These are phyloP conservation scores for Peromyscus eremicus DNA, from an alignment of 2,797 vertebrate species.

Conservation along the genomic window DNA sequence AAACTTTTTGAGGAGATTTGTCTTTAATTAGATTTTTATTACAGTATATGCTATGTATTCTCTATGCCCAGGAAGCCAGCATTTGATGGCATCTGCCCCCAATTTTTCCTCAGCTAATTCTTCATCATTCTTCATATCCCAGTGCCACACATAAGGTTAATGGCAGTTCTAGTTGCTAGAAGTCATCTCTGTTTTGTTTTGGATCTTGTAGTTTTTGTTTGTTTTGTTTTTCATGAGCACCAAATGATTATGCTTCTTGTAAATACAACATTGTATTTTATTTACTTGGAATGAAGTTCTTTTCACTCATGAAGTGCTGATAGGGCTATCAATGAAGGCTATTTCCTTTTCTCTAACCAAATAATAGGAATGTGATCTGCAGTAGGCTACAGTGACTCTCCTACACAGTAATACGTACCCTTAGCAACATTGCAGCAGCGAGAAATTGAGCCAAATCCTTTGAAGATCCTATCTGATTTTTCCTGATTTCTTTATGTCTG, in stretches of 20 bases:
- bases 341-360: constrained; percentile 50
- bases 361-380: constrained; percentile 7
- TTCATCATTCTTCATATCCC: not conserved
- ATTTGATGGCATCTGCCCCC: not conserved
- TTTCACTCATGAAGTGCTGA: not conserved
- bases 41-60: not conserved
- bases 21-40: constrained; percentile 18
- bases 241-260: constrained; percentile 15
- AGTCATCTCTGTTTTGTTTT: not conserved
- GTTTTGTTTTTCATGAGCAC: not conserved
- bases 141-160: constrained; percentile 17
- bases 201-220: not conserved
- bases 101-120: constrained; percentile 23
- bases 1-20: constrained; percentile 2
- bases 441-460: not conserved
- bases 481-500: not conserved
- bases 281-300: constrained; percentile 32
- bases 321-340: not conserved
- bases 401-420: not conserved
- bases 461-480: not conserved
- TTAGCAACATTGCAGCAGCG: not conserved
- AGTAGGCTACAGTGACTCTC: not conserved
- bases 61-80: not conserved
- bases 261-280: not conserved
- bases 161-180: not conserved